These are phyloP conservation scores for Unio pictorum DNA, from an alignment of 2,888 invertebrate species.

Conservation along the genomic window DNA sequence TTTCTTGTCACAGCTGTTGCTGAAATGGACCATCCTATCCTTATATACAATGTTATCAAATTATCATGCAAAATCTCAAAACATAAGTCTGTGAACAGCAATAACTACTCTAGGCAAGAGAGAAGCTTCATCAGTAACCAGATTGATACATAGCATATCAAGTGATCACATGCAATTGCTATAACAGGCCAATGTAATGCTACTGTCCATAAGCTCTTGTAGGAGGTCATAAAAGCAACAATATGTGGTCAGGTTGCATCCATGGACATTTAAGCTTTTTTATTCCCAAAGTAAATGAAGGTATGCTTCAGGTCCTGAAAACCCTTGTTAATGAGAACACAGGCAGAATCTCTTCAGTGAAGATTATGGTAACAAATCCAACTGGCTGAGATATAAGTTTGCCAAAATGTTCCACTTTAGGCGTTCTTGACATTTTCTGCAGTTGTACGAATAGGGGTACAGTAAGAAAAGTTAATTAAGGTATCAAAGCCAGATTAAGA, in stretches of 20 bases:
- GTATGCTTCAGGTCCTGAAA: background rate
- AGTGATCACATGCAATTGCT: constrained; percentile 1
- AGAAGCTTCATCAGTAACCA: background rate
- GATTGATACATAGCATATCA: background rate
- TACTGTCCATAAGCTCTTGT: background rate
- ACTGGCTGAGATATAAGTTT: background rate
- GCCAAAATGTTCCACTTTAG: too few species aligned
- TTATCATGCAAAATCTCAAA: background rate
- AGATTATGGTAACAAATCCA: background rate
- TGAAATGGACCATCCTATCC: constrained; percentile 9
- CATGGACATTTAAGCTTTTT: background rate
- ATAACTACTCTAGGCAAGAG: background rate
- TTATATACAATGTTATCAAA: constrained; percentile 24
- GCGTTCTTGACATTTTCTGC: too few species aligned
- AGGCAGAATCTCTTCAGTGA: constrained; percentile 2
- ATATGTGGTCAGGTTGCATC: background rate
- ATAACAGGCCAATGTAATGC: background rate
- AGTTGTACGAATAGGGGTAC: background rate
- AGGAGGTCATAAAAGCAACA: background rate
- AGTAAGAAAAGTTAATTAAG: background rate
- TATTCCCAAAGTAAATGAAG: background rate
- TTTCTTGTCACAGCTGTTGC: constrained; percentile 10
- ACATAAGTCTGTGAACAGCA: background rate
- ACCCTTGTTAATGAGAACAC: constrained; percentile 3
- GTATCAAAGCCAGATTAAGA: background rate